Percentiles rank a stretch among this genome's conserved stretches.
Conservation (phyloP, 2,888 invertebrate species). For the Prionchulus punctatus region DNA sequence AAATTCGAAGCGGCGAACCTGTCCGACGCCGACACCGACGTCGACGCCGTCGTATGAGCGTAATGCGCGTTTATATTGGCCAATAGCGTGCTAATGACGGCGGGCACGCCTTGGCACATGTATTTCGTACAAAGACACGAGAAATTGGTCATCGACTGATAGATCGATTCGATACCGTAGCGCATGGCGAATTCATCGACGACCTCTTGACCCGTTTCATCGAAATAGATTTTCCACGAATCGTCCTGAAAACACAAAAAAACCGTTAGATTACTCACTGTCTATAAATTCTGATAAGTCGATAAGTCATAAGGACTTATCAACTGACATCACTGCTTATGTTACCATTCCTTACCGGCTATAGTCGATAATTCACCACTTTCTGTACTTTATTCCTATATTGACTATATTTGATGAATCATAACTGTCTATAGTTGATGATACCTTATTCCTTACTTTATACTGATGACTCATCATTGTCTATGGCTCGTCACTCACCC, state of each 20-base stretch:
- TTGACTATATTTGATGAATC: not conserved
- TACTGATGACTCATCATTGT: not conserved
- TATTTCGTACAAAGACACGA: conserved; percentile 98
- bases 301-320: no score
- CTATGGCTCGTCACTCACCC: conserved; percentile 28
- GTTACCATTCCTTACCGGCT: no score
- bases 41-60: conserved; percentile 90
- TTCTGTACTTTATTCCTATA: no score
- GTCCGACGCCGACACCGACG: conserved; percentile 90
- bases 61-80: conserved; percentile 98
- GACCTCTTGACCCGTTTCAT: conserved; percentile 90
- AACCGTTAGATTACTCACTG: not conserved
- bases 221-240: conserved; percentile 97
- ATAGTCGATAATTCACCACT: no score
- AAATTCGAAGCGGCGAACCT: conserved; percentile 98
- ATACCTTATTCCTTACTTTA: no score
- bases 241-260: conserved; percentile 49
- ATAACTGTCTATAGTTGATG: not conserved
- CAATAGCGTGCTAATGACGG: conserved; percentile 91
- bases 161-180: conserved; percentile 96
- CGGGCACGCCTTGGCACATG: conserved; percentile 89
- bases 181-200: conserved; percentile 99
- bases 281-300: not conserved
- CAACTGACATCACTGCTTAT: no score
- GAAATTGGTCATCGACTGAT: conserved; percentile 99